Conservation (phyloP, 2,113 vertebrate genomes). For the Dipodomys ordii region DNA sequence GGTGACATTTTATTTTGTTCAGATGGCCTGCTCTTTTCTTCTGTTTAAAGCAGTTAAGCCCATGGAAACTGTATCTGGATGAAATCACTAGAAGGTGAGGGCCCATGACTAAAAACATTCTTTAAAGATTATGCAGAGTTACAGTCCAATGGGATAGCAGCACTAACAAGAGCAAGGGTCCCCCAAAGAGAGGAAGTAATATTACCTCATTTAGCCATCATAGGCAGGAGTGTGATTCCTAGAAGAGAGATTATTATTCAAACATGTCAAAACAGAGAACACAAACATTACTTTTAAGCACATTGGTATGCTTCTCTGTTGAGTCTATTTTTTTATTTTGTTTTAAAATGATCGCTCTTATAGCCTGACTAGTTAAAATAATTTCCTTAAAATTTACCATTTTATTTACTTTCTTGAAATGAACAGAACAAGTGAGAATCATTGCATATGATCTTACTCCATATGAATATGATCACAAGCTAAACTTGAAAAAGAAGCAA, state of each 20-base stretch:
- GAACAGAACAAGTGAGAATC: not conserved
- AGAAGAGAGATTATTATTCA: slow-evolving; percentile 53
- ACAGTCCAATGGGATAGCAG: slow-evolving; percentile 80
- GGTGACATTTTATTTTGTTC: slow-evolving; percentile 90
- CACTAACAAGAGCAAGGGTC: slow-evolving; percentile 84
- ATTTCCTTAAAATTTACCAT: not conserved
- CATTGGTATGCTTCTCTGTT: not conserved
- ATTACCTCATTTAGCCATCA: slow-evolving; percentile 72
- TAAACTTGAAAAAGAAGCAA: slow-evolving; percentile 64
- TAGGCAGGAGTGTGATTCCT: not conserved
- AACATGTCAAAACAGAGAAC: slow-evolving; percentile 55
- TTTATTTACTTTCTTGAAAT: slow-evolving; percentile 8
- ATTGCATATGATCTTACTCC: not conserved
- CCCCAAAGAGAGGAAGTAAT: slow-evolving; percentile 81
- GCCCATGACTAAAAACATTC: slow-evolving; percentile 87
- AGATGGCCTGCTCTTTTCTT: slow-evolving; percentile 88
- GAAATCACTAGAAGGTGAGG: slow-evolving; percentile 89
- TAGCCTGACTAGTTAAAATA: not conserved
- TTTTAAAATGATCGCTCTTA: slow-evolving; percentile 41
- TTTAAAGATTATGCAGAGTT: slow-evolving; percentile 86
- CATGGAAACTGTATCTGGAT: slow-evolving; percentile 88
- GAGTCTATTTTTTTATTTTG: not conserved
- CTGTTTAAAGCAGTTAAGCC: slow-evolving; percentile 84
- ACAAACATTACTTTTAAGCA: slow-evolving; percentile 9
- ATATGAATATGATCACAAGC: slow-evolving; percentile 11